A percentile compares a stretch with the other conserved stretches of the same genome.
Conservation (phyloP, 2,797 vertebrate genomes). For the Bradypodion ventrale region DNA sequence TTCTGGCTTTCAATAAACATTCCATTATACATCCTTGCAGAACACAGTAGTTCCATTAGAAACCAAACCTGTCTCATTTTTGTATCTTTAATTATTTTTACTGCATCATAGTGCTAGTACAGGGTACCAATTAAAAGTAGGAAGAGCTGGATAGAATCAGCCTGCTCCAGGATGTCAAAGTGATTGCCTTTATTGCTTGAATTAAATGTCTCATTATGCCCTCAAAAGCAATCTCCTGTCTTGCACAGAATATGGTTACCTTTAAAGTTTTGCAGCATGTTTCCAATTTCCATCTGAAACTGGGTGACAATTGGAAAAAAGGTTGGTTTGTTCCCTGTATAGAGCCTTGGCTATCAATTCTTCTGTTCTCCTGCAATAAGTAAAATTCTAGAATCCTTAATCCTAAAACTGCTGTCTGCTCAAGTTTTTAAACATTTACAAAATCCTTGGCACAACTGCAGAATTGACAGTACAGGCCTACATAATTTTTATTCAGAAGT, state of each 20-base stretch:
- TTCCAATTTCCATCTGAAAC: conserved; percentile 7
- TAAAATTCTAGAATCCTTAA: neutral
- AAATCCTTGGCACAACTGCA: neutral
- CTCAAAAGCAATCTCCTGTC: conserved; percentile 36
- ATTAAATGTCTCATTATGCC: conserved; percentile 37
- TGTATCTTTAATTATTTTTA: conserved; percentile 15
- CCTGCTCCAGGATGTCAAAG: conserved; percentile 31
- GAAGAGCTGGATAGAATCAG: conserved; percentile 14
- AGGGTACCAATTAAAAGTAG: conserved; percentile 23
- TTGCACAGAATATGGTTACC: conserved; percentile 15
- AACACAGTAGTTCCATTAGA: neutral
- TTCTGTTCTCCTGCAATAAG: neutral
- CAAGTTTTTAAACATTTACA: neutral
- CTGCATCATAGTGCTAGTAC: neutral
- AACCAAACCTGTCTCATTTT: neutral
- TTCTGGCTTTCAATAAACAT: neutral
- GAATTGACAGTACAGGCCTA: neutral
- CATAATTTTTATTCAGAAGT: neutral
- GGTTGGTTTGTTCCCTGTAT: neutral
- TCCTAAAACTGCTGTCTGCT: neutral
- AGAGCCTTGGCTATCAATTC: neutral
- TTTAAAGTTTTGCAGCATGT: conserved; percentile 27
- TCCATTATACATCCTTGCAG: neutral
- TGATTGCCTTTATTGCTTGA: conserved; percentile 33
- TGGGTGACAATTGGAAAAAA: neutral